Evolutionary conservation across 2,888 invertebrate species (phyloP).

Genomic region (Andrena trimmerana): DNA sequence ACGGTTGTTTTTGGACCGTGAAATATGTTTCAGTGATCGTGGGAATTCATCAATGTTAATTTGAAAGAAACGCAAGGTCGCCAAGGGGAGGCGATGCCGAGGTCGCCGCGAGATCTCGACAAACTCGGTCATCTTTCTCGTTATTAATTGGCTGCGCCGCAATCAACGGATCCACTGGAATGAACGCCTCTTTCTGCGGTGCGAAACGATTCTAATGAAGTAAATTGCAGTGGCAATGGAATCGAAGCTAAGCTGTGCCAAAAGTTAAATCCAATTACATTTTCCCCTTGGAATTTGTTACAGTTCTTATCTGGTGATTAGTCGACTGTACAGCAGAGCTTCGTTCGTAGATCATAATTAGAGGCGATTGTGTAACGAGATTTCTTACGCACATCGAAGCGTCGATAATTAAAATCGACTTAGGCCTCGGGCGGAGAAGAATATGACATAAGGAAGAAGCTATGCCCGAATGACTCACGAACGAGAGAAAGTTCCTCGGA

Average conservation of each 20-base stretch:
- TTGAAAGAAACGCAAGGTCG: conserved; percentile 61
- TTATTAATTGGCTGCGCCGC: conserved; percentile 17
- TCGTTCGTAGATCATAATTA: not conserved
- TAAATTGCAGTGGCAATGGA: not conserved
- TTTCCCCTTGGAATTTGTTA: not conserved
- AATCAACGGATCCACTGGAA: not conserved
- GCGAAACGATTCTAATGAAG: not conserved
- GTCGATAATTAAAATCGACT: conserved; percentile 55
- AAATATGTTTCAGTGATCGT: conserved; percentile 38
- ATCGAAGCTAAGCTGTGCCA: not conserved
- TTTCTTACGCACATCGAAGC: not conserved
- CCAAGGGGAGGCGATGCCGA: conserved; percentile 32
- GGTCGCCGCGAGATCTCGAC: conserved; percentile 38
- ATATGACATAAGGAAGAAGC: conserved; percentile 77
- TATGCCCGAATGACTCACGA: conserved; percentile 72
- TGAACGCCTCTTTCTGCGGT: not conserved
- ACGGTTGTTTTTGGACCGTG: conserved; percentile 40
- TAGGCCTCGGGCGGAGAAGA: conserved; percentile 14
- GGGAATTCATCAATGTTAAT: conserved; percentile 56
- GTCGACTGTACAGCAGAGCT: not conserved
- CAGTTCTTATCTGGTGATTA: not conserved
- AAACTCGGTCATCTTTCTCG: conserved; percentile 47
- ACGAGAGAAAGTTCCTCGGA: conserved; percentile 63
- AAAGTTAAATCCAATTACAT: not conserved
- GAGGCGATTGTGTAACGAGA: conserved; percentile 14